These are phyloP conservation scores for Dolichomitus sp. DNA, from an alignment of 2,888 invertebrate species.

Conservation along the genomic window DNA sequence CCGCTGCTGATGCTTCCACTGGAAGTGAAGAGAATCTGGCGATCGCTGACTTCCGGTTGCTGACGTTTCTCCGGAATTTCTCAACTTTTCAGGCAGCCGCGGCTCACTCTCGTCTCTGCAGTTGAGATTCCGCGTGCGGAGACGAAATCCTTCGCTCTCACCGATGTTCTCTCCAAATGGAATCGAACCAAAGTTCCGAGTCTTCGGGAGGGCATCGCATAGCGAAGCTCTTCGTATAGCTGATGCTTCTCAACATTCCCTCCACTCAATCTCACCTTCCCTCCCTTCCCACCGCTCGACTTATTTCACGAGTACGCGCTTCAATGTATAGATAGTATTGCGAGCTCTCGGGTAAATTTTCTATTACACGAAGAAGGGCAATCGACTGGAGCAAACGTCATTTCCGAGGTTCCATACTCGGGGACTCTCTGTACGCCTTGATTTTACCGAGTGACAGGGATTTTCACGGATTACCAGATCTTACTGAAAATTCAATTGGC, in stretches of 20 bases:
- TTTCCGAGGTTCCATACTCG: constrained; percentile 22
- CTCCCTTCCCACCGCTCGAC: not conserved
- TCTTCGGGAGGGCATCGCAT: constrained; percentile 10
- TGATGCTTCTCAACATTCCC: not conserved
- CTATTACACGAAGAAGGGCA: constrained; percentile 43
- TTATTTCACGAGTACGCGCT: constrained; percentile 33
- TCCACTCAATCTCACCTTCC: not conserved
- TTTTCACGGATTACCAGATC: constrained; percentile 24
- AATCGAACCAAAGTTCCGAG: constrained; percentile 25
- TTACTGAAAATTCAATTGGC: constrained; percentile 4
- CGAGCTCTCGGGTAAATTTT: constrained; percentile 37
- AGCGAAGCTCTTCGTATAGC: constrained; percentile 1
- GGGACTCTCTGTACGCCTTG: not conserved
- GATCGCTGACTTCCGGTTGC: constrained; percentile 43
- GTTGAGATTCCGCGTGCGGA: constrained; percentile 31
- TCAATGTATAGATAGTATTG: not conserved
- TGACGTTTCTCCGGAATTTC: constrained; percentile 56
- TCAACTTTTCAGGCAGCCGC: constrained; percentile 20
- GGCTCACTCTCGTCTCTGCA: constrained; percentile 7
- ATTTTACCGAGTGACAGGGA: constrained; percentile 22
- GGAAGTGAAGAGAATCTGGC: constrained; percentile 21
- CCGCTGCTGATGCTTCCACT: constrained; percentile 15
- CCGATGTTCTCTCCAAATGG: constrained; percentile 31
- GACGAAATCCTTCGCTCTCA: constrained; percentile 18
- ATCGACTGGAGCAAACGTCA: constrained; percentile 31